Percentiles rank a stretch among this genome's conserved stretches.
phyloP scores from a whole-genome alignment of 2,113 vertebrate genomes.

The Pelecanus crispus region DNA sequence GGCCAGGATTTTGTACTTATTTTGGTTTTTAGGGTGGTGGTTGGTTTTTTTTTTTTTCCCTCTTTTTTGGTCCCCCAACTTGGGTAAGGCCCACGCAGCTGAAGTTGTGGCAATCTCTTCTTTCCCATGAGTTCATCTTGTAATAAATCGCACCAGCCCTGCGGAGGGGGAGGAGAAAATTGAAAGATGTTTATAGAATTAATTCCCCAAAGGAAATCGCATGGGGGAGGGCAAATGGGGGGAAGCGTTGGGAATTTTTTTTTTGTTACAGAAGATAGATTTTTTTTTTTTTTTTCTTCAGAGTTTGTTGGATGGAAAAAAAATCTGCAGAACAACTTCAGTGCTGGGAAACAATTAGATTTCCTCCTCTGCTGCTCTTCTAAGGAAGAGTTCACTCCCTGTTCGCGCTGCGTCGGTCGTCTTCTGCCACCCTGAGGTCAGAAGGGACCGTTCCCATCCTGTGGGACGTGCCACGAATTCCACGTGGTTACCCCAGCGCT shows the following conservation, averaged over 20 bases:
- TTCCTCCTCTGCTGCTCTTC: background rate
- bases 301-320: slow-evolving; percentile 42
- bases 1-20: background rate
- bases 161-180: slow-evolving; percentile 37
- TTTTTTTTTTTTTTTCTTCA: background rate
- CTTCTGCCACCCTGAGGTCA: background rate
- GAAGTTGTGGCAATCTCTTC: slow-evolving; percentile 43
- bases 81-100: slow-evolving; percentile 28
- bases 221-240: slow-evolving; percentile 6
- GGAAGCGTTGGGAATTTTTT: slow-evolving; percentile 21
- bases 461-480: background rate
- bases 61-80: background rate
- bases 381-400: background rate
- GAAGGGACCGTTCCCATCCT: background rate
- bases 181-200: slow-evolving; percentile 46
- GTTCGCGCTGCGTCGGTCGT: background rate
- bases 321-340: slow-evolving; percentile 29
- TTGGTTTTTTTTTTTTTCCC: background rate
- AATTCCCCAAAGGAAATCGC: slow-evolving; percentile 51
- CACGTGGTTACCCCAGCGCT: background rate
- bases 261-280: slow-evolving; percentile 9
- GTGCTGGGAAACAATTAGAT: slow-evolving; percentile 46
- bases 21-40: background rate
- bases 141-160: slow-evolving; percentile 47
- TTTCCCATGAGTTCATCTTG: slow-evolving; percentile 60